phyloP scores from a whole-genome alignment of 92 coral and sea anemone species.

The Epizoanthus ramosus region DNA sequence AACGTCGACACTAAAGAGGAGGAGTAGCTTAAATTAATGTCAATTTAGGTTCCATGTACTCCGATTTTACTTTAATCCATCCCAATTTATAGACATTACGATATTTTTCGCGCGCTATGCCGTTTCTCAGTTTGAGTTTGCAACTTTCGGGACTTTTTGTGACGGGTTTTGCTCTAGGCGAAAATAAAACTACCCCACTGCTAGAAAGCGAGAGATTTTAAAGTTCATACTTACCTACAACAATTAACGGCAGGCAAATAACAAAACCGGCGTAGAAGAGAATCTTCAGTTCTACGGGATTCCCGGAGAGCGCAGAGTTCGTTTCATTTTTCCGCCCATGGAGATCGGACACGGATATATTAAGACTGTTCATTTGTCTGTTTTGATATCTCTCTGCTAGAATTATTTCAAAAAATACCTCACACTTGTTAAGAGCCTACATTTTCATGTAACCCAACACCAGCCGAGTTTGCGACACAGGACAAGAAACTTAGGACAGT shows the following conservation, averaged over 20 bases:
- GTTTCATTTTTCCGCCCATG: not conserved
- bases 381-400: not conserved
- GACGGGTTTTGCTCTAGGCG: too few species aligned
- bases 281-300: constrained; percentile 72
- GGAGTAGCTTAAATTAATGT: too few species aligned
- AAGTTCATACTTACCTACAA: constrained; percentile 67
- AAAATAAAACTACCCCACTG: too few species aligned
- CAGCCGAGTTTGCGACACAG: not conserved
- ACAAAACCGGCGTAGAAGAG: constrained; percentile 74
- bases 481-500: not conserved
- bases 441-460: not conserved
- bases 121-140: too few species aligned
- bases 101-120: too few species aligned
- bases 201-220: not conserved
- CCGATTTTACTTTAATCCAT: too few species aligned
- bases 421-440: not conserved
- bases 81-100: too few species aligned
- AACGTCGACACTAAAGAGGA: too few species aligned
- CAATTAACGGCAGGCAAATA: constrained; percentile 69
- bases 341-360: not conserved
- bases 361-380: not conserved
- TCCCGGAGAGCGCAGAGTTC: constrained; percentile 9
- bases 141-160: too few species aligned
- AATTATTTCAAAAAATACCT: not conserved
- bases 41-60: too few species aligned